Conservation (phyloP, 2,113 vertebrate genomes). For the Plectropomus leopardus region DNA sequence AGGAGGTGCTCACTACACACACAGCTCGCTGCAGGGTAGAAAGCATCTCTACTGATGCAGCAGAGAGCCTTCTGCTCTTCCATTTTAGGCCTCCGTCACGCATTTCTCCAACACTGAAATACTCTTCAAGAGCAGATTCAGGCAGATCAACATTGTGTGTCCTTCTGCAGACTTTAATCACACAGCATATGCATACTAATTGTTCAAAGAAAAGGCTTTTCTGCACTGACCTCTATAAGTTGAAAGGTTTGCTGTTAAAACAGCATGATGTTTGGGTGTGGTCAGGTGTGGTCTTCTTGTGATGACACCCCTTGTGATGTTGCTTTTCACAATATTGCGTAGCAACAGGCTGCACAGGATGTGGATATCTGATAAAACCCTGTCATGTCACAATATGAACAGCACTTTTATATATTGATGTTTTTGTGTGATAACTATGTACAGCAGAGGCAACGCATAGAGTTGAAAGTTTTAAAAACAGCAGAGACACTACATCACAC, state of each 20-base stretch:
- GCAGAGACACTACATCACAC: no score
- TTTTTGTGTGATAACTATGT: not conserved
- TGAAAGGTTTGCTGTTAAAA: fast-evolving
- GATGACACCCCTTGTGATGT: not conserved
- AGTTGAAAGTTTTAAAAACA: not conserved
- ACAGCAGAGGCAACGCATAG: not conserved
- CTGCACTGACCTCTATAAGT: not conserved
- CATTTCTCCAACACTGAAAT: not conserved
- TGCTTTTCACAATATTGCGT: not conserved
- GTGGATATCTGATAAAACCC: no score
- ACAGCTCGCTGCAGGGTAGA: conserved; percentile 7
- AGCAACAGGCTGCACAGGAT: not conserved
- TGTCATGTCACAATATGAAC: not conserved
- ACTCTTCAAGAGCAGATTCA: not conserved
- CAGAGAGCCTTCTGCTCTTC: conserved; percentile 19
- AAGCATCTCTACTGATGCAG: conserved; percentile 46
- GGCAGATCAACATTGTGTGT: not conserved
- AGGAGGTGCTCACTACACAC: not conserved
- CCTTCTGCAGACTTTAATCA: not conserved
- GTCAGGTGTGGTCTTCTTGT: not conserved
- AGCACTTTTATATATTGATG: not conserved
- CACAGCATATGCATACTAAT: not conserved
- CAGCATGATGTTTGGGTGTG: not conserved
- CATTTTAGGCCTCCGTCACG: not conserved
- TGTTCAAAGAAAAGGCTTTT: no score